phyloP scores from a whole-genome alignment of 2,888 invertebrate genomes.

The Acanthococcus lagerstroemiae region DNA sequence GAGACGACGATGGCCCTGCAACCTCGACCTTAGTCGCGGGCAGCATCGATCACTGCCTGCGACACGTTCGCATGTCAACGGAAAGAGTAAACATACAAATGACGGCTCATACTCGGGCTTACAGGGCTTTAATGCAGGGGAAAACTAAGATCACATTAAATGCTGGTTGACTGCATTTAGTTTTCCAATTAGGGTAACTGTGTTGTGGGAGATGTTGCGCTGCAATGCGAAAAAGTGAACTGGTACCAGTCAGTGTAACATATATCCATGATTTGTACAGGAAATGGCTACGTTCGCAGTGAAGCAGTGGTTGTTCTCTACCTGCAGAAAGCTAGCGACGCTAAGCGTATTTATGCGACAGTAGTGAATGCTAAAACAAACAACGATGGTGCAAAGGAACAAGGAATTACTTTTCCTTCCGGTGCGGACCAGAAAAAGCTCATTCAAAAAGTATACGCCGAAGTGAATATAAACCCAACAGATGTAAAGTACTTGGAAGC shows the following conservation, averaged over 20 bases:
- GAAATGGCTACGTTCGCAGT: slow-evolving; percentile 83
- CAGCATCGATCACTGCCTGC: too few relatives aligned
- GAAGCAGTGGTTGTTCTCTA: slow-evolving; percentile 76
- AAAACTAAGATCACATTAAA: background rate
- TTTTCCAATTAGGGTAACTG: too few relatives aligned
- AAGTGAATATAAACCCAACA: slow-evolving; percentile 67
- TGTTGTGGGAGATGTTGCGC: too few relatives aligned
- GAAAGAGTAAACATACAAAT: too few relatives aligned
- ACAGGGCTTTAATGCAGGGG: too few relatives aligned
- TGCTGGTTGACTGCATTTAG: background rate
- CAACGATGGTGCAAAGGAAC: slow-evolving; percentile 84
- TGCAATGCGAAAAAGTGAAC: too few relatives aligned
- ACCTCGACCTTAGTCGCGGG: too few relatives aligned
- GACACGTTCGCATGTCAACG: too few relatives aligned
- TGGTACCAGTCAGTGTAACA: too few relatives aligned
- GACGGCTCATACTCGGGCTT: too few relatives aligned
- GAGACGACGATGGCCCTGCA: too few relatives aligned
- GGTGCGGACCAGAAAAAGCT: slow-evolving; percentile 69
- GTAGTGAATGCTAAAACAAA: slow-evolving; percentile 82
- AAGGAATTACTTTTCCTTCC: slow-evolving; percentile 78
- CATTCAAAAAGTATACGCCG: slow-evolving; percentile 76
- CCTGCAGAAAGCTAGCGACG: slow-evolving; percentile 65
- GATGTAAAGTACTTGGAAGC: slow-evolving; percentile 89
- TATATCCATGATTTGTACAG: slow-evolving; percentile 39
- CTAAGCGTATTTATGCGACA: slow-evolving; percentile 74